Evolutionary conservation across 2,888 invertebrate species (phyloP).

Genomic region (Hyposoter dolosus): DNA sequence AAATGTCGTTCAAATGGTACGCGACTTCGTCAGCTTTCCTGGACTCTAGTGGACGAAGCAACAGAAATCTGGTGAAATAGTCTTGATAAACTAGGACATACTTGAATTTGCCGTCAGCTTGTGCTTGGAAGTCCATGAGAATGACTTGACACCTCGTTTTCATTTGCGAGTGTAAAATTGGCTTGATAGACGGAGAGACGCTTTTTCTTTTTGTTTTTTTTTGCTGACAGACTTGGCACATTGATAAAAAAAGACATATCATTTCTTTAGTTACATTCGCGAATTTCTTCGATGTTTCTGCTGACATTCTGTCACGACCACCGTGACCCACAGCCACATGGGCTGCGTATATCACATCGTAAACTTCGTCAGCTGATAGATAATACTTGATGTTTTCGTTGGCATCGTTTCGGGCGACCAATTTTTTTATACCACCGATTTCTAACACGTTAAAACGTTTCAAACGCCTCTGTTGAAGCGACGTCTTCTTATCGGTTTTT

Average conservation of each 20-base stretch:
- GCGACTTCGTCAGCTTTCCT: conserved; percentile 74
- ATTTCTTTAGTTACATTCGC: conserved; percentile 5
- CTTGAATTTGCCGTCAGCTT: conserved; percentile 69
- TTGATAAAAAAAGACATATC: background rate
- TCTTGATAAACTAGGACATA: conserved; percentile 72
- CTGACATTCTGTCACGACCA: conserved; percentile 11
- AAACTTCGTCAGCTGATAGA: background rate
- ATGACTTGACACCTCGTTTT: conserved; percentile 71
- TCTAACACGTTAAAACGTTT: conserved; percentile 7
- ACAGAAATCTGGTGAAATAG: conserved; percentile 74
- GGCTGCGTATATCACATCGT: conserved; percentile 7
- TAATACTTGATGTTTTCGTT: conserved; percentile 5
- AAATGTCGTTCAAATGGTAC: conserved; percentile 73
- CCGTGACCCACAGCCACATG: conserved; percentile 23
- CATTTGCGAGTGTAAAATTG: conserved; percentile 45
- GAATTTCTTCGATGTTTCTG: conserved; percentile 21
- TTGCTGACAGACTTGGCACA: conserved; percentile 21
- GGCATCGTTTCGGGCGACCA: background rate
- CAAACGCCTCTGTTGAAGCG: background rate
- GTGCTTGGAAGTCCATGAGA: conserved; percentile 72
- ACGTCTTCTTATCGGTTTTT: conserved; percentile 2
- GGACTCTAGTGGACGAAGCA: conserved; percentile 71
- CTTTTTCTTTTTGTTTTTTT: conserved; percentile 21
- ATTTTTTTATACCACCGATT: background rate
- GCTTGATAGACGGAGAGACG: background rate